Evolutionary conservation across 2,113 vertebrate genomes (phyloP).

Genomic region (Triplophysa dalaica): DNA sequence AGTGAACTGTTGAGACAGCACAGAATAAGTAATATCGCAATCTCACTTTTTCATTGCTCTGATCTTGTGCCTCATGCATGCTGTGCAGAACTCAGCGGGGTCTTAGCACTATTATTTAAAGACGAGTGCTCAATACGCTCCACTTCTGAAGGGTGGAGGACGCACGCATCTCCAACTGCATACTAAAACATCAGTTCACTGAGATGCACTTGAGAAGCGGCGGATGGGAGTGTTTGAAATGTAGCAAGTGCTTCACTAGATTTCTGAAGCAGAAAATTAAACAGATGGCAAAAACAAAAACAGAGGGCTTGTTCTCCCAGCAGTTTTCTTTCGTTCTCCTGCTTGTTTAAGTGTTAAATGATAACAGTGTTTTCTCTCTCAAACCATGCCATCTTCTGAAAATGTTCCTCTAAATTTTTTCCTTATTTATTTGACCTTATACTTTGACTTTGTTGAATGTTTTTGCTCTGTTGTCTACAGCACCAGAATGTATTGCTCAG

Average conservation of each 20-base stretch:
- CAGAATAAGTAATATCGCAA: background rate
- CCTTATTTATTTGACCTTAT: background rate
- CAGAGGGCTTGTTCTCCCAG: slow-evolving; percentile 14
- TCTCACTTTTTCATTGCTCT: slow-evolving; percentile 30
- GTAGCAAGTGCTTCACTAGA: background rate
- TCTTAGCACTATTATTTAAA: slow-evolving; percentile 41
- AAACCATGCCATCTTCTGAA: background rate
- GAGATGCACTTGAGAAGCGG: slow-evolving; percentile 22
- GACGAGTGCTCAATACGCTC: slow-evolving; percentile 28
- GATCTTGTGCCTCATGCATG: slow-evolving; percentile 25
- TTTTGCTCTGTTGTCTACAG: background rate
- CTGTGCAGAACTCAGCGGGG: slow-evolving; percentile 31
- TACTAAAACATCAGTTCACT: slow-evolving; percentile 39
- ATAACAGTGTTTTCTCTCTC: slow-evolving; percentile 1
- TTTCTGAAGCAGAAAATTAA: slow-evolving; percentile 42
- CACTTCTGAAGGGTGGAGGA: slow-evolving; percentile 28
- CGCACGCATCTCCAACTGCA: slow-evolving; percentile 17
- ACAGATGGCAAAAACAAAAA: slow-evolving; percentile 29
- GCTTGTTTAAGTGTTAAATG: background rate
- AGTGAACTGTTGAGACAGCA: background rate
- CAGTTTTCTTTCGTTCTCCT: slow-evolving; percentile 9
- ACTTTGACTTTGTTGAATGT: background rate
- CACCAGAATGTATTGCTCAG: background rate
- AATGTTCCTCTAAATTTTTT: background rate
- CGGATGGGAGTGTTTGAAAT: slow-evolving; percentile 10